A percentile compares a stretch with the other conserved stretches of the same genome.
These are phyloP conservation scores for Corythornis cristatus DNA, from an alignment of 2,113 vertebrate species.

Conservation along the genomic window DNA sequence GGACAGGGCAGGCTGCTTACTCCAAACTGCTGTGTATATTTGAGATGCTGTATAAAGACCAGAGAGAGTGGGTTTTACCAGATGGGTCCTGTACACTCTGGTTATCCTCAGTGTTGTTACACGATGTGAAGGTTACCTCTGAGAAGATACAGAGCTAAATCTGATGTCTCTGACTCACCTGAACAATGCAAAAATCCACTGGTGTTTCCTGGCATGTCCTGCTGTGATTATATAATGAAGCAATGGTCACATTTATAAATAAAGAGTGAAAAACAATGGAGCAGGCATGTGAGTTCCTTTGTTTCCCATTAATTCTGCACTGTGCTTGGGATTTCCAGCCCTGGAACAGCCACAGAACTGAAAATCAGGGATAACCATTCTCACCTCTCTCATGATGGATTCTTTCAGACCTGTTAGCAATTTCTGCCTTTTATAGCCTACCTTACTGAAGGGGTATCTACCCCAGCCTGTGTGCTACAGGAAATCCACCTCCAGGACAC, in stretches of 20 bases:
- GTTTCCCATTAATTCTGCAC: not conserved
- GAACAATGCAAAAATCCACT: not conserved
- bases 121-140: not conserved
- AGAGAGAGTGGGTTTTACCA: not conserved
- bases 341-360: not conserved
- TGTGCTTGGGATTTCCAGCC: not conserved
- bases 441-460: not conserved
- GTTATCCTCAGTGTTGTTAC: not conserved
- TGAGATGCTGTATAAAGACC: not conserved
- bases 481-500: not conserved
- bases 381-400: not conserved
- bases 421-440: not conserved
- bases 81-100: not conserved
- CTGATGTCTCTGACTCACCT: not conserved
- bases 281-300: not conserved
- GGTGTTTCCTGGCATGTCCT: not conserved
- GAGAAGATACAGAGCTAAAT: not conserved
- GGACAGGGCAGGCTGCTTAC: not conserved
- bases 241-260: not conserved
- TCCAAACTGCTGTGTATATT: not conserved
- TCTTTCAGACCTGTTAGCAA: not conserved
- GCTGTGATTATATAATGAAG: not conserved
- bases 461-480: not conserved
- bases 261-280: conserved; percentile 1
- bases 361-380: not conserved